A percentile compares a stretch with the other conserved stretches of the same genome.
Evolutionary conservation across 1,140 invertebrate species (phyloP).

Genomic region (Neodiprion fabricii): DNA sequence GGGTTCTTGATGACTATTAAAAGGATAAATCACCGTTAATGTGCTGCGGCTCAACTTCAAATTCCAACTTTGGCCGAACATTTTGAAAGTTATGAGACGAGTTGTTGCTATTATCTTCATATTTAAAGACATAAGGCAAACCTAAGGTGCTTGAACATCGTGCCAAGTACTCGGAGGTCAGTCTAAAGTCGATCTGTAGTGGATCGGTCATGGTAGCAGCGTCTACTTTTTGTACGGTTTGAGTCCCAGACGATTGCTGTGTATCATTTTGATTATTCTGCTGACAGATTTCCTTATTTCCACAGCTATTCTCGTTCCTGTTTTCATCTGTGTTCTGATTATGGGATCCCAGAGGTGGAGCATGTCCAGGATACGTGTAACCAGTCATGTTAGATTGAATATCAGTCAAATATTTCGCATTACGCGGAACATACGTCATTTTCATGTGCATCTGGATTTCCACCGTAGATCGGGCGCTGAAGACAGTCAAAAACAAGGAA

Average conservation of each 20-base stretch:
- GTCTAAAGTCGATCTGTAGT: constrained; percentile 55
- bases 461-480: constrained; percentile 20
- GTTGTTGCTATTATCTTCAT: constrained; percentile 49
- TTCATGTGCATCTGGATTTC: constrained; percentile 33
- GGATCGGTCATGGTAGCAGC: constrained; percentile 65
- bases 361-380: constrained; percentile 43
- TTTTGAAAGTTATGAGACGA: constrained; percentile 47
- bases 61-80: constrained; percentile 47
- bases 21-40: constrained; percentile 46
- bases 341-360: constrained; percentile 20
- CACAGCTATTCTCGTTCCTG: constrained; percentile 52
- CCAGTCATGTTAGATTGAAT: constrained; percentile 38
- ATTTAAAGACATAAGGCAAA: constrained; percentile 52
- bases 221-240: constrained; percentile 60
- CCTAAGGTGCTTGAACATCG: constrained; percentile 54
- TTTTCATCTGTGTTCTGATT: constrained; percentile 54
- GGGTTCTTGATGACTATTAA: constrained; percentile 16
- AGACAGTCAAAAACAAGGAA: too few relatives aligned
- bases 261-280: constrained; percentile 28
- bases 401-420: constrained; percentile 46
- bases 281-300: constrained; percentile 49
- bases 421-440: constrained; percentile 53
- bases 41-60: constrained; percentile 50
- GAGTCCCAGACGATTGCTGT: constrained; percentile 49
- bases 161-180: constrained; percentile 56